A percentile compares a stretch with the other conserved stretches of the same genome.
These are phyloP conservation scores for Passer montanus DNA, from an alignment of 2,113 vertebrate species.

Conservation along the genomic window DNA sequence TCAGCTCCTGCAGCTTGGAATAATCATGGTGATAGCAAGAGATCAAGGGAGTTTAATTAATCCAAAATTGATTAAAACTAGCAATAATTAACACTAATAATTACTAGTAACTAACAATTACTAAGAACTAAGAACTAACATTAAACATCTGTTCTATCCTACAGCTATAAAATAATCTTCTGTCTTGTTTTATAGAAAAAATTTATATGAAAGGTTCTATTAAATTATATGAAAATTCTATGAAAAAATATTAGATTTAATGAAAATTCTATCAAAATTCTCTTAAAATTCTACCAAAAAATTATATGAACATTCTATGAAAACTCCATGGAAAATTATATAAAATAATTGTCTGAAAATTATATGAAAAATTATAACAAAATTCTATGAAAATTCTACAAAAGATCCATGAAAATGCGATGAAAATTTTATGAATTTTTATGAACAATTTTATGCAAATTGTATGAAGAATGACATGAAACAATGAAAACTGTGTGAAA, in stretches of 20 bases:
- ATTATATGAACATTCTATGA: rapidly evolving
- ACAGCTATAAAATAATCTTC: rapidly evolving
- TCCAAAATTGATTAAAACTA: background rate
- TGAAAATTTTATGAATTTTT: too few relatives aligned
- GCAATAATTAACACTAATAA: background rate
- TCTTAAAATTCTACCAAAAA: background rate
- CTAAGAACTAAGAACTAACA: background rate
- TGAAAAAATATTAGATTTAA: rapidly evolving
- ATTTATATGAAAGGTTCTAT: background rate
- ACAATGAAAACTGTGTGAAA: rapidly evolving
- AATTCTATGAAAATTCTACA: too few relatives aligned
- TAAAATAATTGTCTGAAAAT: too few relatives aligned
- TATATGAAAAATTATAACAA: rapidly evolving
- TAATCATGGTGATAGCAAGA: background rate
- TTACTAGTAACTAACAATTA: background rate
- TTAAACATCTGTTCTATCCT: background rate
- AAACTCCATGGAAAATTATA: background rate
- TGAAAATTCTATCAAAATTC: too few relatives aligned
- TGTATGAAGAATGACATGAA: background rate
- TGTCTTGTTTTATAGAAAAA: background rate
- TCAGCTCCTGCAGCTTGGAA: background rate
- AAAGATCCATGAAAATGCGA: too few relatives aligned
- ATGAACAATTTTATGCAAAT: too few relatives aligned
- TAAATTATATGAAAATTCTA: background rate
- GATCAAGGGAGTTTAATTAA: rapidly evolving